Conservation (phyloP, 2,113 vertebrate species). For the Camelus bactrianus region DNA sequence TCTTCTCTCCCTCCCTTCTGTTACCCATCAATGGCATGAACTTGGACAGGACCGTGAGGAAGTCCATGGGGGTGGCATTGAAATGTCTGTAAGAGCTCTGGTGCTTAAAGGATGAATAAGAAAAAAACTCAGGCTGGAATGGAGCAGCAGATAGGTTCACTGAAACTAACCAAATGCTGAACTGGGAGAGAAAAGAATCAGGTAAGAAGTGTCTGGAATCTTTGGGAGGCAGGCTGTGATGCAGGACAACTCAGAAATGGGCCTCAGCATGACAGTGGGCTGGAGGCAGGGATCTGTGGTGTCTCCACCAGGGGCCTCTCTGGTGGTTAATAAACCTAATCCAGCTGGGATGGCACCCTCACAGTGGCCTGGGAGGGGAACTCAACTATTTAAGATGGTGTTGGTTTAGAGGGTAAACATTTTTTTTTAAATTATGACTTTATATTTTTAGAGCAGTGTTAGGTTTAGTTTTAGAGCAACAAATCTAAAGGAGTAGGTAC, state of each 20-base stretch:
- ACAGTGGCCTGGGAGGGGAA: background rate
- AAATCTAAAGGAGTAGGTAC: background rate
- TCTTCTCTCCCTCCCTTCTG: background rate
- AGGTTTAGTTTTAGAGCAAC: background rate
- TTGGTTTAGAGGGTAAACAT: background rate
- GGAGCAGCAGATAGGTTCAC: background rate
- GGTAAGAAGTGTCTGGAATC: background rate
- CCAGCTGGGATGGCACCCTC: background rate
- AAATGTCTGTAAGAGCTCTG: background rate
- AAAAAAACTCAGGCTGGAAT: background rate
- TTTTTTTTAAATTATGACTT: background rate
- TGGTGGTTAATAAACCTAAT: background rate
- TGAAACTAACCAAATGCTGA: background rate
- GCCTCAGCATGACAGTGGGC: accelerated
- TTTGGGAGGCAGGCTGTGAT: background rate
- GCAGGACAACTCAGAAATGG: background rate
- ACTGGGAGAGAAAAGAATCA: background rate
- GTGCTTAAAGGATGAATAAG: background rate
- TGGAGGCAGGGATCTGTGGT: background rate
- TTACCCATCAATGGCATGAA: background rate
- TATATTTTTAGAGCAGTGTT: background rate
- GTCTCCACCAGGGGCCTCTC: background rate
- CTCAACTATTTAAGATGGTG: background rate
- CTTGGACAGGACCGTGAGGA: background rate
- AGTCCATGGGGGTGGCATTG: background rate